Base-by-base conservation (phyloP, 2,797 vertebrate genomes). In the Alcedo quadribrachys region DNA sequence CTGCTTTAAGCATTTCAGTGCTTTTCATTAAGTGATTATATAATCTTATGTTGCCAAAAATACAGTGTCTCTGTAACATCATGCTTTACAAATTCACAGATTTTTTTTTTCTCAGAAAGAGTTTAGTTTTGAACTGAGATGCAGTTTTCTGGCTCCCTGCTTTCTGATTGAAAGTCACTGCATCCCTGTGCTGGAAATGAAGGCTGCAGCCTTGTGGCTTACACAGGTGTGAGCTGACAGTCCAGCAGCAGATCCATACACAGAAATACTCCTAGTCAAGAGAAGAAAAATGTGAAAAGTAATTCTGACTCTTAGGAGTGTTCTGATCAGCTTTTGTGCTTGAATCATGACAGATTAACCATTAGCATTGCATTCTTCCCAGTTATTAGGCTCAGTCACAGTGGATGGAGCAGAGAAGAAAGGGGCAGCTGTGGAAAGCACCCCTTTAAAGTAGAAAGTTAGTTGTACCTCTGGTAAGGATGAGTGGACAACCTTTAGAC, bases 261-360 rank as follows among this genome's bases (percentile, higher is more conserved):
- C 1, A 4, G 57, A 70, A 82, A 25, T 53, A 21, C 11, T 71
- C 12, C n/a, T 70, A 0, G 2, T 37, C 10, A 58, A 40, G 62
- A 35, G 32, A 51, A 71, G 37, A 81, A 46, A 57, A 63, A 67
- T 50, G 17, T 28, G 21, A 54, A 63, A 55, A n/a, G 30, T 53
- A 51, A n/a, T 48, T 60, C 33, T 80, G 65, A 42, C 43, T 79
- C 15, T 4, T 42, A 4, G 8, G 25, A 85, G 15, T 28, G 10
- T 58, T 81, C 12, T 60, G 25, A 12, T 79, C 8, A 21, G 13
- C 16, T 60, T 68, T 45, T 30, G 5, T 50, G 9, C 71, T 63
- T 33, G 17, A n/a, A 17, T 60, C 0, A 0, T 21, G 75, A 12
- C 12, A 55, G 58, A 25, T 37, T 2, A 57, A 15, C 16, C 60